Conservation (phyloP, 2,888 invertebrate genomes). For the Cantharis flavilabris region DNA sequence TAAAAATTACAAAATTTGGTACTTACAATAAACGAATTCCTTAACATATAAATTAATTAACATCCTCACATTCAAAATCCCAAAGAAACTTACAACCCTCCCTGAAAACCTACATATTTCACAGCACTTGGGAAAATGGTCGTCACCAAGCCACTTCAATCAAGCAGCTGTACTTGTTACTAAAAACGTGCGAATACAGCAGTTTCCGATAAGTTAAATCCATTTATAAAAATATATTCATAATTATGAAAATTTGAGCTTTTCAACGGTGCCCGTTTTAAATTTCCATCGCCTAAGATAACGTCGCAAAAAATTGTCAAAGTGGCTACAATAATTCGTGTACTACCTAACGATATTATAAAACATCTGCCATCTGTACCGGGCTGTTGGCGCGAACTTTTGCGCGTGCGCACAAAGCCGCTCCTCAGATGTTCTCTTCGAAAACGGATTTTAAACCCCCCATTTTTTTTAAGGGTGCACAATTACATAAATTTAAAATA, state of each 20-base stretch:
- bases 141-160: conserved; percentile 52
- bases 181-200: conserved; percentile 29
- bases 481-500: not conserved
- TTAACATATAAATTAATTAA: conserved; percentile 15
- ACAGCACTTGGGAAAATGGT: conserved; percentile 54
- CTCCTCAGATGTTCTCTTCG: conserved; percentile 41
- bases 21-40: conserved; percentile 14
- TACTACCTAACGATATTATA: conserved; percentile 50
- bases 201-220: conserved; percentile 7
- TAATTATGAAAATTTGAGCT: conserved; percentile 31
- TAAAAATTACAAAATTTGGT: conserved; percentile 9
- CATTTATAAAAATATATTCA: conserved; percentile 24
- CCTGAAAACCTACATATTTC: conserved; percentile 48
- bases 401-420: conserved; percentile 46
- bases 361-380: conserved; percentile 59
- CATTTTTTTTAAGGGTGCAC: conserved; percentile 10
- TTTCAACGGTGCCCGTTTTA: conserved; percentile 30
- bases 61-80: conserved; percentile 4
- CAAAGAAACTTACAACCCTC: conserved; percentile 32
- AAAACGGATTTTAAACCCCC: conserved; percentile 24
- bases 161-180: conserved; percentile 46
- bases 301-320: conserved; percentile 36
- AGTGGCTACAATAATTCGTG: conserved; percentile 45
- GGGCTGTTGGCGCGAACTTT: conserved; percentile 56
- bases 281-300: conserved; percentile 10